Conservation (phyloP, 2,113 vertebrate species). For the Arothron firmamentum region DNA sequence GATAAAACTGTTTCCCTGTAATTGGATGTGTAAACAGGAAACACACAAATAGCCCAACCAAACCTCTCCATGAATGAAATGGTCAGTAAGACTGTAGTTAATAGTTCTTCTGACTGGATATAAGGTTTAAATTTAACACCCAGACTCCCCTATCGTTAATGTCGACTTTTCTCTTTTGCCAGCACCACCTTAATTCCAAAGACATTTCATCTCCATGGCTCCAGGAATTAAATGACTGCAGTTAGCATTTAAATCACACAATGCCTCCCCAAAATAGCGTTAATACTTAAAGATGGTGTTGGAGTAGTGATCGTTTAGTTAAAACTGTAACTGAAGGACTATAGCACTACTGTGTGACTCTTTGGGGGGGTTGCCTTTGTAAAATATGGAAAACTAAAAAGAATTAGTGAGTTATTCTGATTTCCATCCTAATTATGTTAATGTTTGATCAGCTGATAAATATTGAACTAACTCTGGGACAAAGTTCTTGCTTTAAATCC, state of each 20-base stretch:
- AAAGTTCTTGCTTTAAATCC: slow-evolving; percentile 21
- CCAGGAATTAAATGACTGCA: slow-evolving; percentile 56
- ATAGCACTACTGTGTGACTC: slow-evolving; percentile 27
- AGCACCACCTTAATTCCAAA: slow-evolving; percentile 33
- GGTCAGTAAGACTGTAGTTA: too few species aligned
- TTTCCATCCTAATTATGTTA: slow-evolving; percentile 22
- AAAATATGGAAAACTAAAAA: too few species aligned
- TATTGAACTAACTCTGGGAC: slow-evolving; percentile 13
- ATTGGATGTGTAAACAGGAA: neutral
- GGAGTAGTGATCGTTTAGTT: slow-evolving; percentile 22
- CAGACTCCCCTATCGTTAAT: neutral
- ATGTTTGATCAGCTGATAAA: slow-evolving; percentile 10
- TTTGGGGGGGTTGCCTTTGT: too few species aligned
- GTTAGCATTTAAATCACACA: slow-evolving; percentile 58
- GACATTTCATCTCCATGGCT: slow-evolving; percentile 49
- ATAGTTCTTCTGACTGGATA: neutral
- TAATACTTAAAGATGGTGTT: slow-evolving; percentile 44
- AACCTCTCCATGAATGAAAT: too few species aligned
- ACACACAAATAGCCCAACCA: too few species aligned
- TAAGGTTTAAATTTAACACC: slow-evolving; percentile 6
- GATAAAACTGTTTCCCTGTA: neutral
- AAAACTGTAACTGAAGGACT: slow-evolving; percentile 26
- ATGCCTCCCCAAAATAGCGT: slow-evolving; percentile 50
- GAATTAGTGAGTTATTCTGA: too few species aligned
- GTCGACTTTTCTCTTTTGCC: slow-evolving; percentile 21